These are phyloP conservation scores for Xestia sexstrigata DNA, from an alignment of 2,888 invertebrate species.

Conservation along the genomic window DNA sequence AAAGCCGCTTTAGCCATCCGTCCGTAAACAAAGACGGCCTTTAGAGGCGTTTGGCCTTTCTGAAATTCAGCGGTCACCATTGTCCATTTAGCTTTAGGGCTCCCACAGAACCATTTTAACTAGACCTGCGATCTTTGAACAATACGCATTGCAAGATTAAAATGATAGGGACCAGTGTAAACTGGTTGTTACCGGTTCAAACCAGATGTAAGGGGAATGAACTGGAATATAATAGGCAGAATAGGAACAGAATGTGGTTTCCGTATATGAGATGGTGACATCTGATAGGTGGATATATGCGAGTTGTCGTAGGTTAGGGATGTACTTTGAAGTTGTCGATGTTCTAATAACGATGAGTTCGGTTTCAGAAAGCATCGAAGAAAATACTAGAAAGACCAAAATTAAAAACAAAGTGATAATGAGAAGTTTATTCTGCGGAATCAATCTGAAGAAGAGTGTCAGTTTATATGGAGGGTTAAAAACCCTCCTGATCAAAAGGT, in stretches of 20 bases:
- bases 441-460: too few species aligned
- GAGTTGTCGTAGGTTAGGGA: conserved; percentile 46
- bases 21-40: conserved; percentile 80
- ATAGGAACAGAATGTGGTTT: conserved; percentile 87
- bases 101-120: conserved; percentile 62
- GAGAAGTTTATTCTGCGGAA: background rate
- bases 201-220: conserved; percentile 83
- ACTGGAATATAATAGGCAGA: conserved; percentile 82
- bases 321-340: conserved; percentile 59
- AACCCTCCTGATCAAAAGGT: too few species aligned
- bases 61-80: conserved; percentile 79
- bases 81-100: conserved; percentile 80
- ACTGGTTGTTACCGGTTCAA: conserved; percentile 74
- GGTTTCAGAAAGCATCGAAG: background rate
- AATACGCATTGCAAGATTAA: conserved; percentile 54
- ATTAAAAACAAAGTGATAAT: background rate
- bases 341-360: background rate
- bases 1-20: conserved; percentile 70
- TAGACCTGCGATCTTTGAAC: conserved; percentile 65
- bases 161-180: conserved; percentile 68
- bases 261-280: conserved; percentile 84
- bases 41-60: conserved; percentile 77
- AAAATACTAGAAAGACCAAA: background rate
- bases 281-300: conserved; percentile 78
- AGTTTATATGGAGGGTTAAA: too few species aligned